Evolutionary conservation across 2,888 invertebrate species (phyloP), one percentile per base, ranked within the genome.

Genomic region (Phengaris alcon): DNA sequence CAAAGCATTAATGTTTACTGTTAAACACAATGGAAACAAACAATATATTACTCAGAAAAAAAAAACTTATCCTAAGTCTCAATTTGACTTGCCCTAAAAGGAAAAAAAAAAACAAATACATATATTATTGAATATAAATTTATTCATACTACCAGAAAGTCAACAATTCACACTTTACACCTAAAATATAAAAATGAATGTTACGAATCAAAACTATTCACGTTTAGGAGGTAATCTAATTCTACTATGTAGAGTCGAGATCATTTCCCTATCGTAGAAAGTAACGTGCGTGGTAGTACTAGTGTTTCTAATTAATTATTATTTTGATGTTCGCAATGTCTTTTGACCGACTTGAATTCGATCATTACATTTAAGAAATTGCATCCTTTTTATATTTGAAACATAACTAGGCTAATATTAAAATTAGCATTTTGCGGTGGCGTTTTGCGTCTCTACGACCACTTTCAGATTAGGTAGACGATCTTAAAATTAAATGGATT

Each of bases 181-280:
- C 12, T 44, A 64, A 64, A 48, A 51, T 70, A 70, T 22, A 70
- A 70, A 70, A 70, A 70, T 70, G 51, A 70, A 70, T 70, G 22
- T 51, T 70, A 70, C 51, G 15, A 51, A 70, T 51, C 48, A 3
- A 70, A 22, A 48, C 48, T 48, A 22, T 22, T 48, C 51, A 35
- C 22, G 48, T 48, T 48, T 22, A 59, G 4, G 35, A 35, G 35
- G 35, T 35, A 35, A 35, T 35, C 35, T 35, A 4, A 35, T 3
- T 35, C 35, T 35, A 4, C 35, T 35, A 59, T 15, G 10, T 59
- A 59, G 22, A 59, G 22, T 35, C 35, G 35, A 35, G 4, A 35
- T 35, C 35, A 35, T 35, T 35, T 35, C 3, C 35, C 35, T 35
- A 35, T 35, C 35, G 35, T 35, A 35, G 35, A 35, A 35, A 35